phyloP scores from a whole-genome alignment of 2,888 invertebrate genomes.

The Drosophila multiciliata region DNA sequence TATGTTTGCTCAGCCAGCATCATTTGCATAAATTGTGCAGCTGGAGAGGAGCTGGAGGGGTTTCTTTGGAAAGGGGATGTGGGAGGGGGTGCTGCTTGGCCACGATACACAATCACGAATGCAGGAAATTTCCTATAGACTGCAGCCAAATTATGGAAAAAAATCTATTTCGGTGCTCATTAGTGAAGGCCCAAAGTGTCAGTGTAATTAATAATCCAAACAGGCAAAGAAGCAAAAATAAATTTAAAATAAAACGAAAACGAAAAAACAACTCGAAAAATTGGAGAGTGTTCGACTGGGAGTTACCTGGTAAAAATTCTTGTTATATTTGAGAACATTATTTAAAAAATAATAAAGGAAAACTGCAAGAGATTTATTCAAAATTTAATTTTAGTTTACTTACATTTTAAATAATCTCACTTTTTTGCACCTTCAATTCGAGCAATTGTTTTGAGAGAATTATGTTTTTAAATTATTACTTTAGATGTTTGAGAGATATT shows the following conservation, averaged over 20 bases:
- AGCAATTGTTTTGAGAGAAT: too few species aligned
- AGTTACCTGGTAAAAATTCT: conserved; percentile 13
- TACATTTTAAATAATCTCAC: too few species aligned
- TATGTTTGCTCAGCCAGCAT: conserved; percentile 70
- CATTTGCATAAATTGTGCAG: conserved; percentile 73
- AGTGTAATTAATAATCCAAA: conserved; percentile 71
- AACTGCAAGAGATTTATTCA: too few species aligned
- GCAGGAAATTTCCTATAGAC: conserved; percentile 43
- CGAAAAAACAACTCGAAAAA: conserved; percentile 2
- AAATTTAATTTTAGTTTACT: too few species aligned
- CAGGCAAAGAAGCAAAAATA: conserved; percentile 37
- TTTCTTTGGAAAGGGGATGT: not conserved
- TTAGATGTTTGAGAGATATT: not conserved
- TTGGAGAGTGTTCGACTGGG: not conserved
- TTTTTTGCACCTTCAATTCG: not conserved
- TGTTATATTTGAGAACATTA: not conserved
- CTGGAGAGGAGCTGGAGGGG: not conserved
- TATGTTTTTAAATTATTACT: not conserved
- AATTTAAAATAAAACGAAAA: conserved; percentile 29
- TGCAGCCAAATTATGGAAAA: conserved; percentile 64
- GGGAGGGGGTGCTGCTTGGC: conserved; percentile 12
- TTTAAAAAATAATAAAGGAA: not conserved
- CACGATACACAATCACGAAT: conserved; percentile 40
- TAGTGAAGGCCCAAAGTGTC: conserved; percentile 71
- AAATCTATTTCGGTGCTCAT: conserved; percentile 71